phyloP scores from a whole-genome alignment of 2,888 invertebrate genomes.

The Harpagoxenus sublaevis region DNA sequence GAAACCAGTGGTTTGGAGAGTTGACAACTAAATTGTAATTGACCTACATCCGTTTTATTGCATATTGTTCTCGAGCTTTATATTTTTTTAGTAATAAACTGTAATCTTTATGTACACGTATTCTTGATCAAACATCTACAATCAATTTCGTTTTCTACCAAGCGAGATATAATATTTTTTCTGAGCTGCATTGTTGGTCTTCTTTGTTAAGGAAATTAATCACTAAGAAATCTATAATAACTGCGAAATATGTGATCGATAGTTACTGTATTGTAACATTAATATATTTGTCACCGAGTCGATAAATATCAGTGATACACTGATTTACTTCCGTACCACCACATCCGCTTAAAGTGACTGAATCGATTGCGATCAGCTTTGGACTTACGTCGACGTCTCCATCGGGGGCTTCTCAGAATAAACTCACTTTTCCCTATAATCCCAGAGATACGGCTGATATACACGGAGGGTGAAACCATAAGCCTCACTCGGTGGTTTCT shows the following conservation, averaged over 20 bases:
- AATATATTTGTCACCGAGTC: background rate
- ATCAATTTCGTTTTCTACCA: background rate
- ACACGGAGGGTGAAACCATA: constrained; percentile 42
- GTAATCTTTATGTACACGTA: background rate
- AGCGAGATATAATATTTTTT: background rate
- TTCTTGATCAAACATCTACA: background rate
- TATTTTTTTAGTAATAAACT: background rate
- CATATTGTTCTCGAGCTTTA: background rate
- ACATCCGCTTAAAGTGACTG: constrained; percentile 23
- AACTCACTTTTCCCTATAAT: constrained; percentile 47
- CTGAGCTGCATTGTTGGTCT: background rate
- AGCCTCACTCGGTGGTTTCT: constrained; percentile 19
- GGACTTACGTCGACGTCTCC: constrained; percentile 31
- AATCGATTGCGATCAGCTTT: constrained; percentile 46
- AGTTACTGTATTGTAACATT: background rate
- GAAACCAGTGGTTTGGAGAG: constrained; percentile 2
- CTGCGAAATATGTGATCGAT: background rate
- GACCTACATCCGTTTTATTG: background rate
- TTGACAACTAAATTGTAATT: constrained; percentile 9
- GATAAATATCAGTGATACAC: background rate
- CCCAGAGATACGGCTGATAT: constrained; percentile 39
- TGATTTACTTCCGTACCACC: background rate
- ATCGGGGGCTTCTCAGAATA: constrained; percentile 4
- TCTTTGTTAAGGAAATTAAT: background rate
- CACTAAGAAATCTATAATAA: background rate